Evolutionary conservation across 2,113 vertebrate species (phyloP), one percentile per base, ranked within the genome.

Genomic region (Sapayoa aenigma): DNA sequence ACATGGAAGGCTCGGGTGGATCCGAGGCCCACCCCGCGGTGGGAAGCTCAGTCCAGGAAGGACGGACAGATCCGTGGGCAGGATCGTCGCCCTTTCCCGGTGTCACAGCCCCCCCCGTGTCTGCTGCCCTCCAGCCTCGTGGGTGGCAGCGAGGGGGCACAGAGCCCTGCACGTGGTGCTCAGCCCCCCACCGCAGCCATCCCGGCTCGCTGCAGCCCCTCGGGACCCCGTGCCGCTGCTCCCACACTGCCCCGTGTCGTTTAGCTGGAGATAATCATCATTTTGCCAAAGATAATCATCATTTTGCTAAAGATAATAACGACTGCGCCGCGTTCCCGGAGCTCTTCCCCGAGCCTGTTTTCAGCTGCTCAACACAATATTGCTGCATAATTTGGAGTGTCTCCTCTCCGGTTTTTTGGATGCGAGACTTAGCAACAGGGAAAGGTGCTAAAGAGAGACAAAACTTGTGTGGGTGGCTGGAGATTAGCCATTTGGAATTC

Each of bases 371-470:
- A 1, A 5, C 91, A 68, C 95, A 62, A 94, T 30, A 62, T 90
- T 90, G 92, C 93, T 46, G 92, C 92, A 91, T 60, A 87, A 96
- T 95, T 94, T 75, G 72, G 92, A 96, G 85, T 22, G 80, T 90
- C 95, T 97, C 90, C 89, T 92, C 58, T 89, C 16, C n/a, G 4
- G 8, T 62, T 95, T 94, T 96, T 97, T 96, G 95, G 96, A 97
- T 93, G 96, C 90, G 87, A 97, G 96, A 97, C 95, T 97, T 97
- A 97, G 97, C 96, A 96, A 95, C 94, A n/a, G 91, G 84, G 94
- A 97, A 96, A 97, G 97, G 97, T 97, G 97, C 94, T 97, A 96
- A 97, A 96, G 97, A 97, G 97, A 97, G 96, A 96, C 96, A 91
- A 96, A 97, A 97, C 97, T 97, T 82, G 95, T 96, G 97, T 88